A percentile compares a stretch with the other conserved stretches of the same genome.
Conservation (phyloP, 2,888 invertebrate species). For the Resseliella maxima region DNA sequence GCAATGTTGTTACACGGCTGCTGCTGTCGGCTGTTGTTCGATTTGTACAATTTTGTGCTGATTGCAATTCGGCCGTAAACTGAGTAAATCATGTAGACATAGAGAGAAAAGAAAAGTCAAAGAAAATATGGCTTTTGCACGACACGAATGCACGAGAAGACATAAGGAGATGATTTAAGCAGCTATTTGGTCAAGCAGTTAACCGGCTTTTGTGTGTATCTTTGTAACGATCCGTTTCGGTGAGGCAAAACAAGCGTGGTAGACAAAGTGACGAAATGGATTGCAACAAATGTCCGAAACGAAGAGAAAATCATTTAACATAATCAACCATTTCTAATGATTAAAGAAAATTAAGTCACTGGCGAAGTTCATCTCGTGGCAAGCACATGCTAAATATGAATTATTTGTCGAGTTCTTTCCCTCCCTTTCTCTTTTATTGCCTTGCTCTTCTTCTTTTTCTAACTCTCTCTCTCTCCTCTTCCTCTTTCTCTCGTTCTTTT, state of each 20-base stretch:
- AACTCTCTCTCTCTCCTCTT: too few relatives aligned
- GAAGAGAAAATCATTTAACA: slow-evolving; percentile 41
- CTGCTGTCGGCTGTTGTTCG: neutral
- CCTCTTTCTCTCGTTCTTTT: neutral
- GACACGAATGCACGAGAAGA: slow-evolving; percentile 6
- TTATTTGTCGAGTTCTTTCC: neutral
- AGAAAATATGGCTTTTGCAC: slow-evolving; percentile 44
- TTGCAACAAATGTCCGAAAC: neutral
- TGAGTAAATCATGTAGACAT: slow-evolving; percentile 41
- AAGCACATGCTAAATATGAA: slow-evolving; percentile 55
- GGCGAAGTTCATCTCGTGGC: slow-evolving; percentile 11
- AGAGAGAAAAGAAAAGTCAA: too few relatives aligned
- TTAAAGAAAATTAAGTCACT: slow-evolving; percentile 55
- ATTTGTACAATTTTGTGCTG: neutral
- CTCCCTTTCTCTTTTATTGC: too few relatives aligned
- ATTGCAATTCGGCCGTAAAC: slow-evolving; percentile 14
- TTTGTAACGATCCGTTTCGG: neutral
- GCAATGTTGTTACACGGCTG: neutral
- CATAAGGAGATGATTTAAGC: slow-evolving; percentile 38
- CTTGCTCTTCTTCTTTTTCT: too few relatives aligned
- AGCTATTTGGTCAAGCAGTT: slow-evolving; percentile 36
- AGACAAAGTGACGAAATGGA: neutral
- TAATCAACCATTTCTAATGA: slow-evolving; percentile 38
- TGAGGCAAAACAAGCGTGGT: neutral
- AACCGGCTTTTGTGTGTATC: slow-evolving; percentile 21